These are phyloP conservation scores for Phymatocera aterrima DNA, from an alignment of 2,888 invertebrate genomes.

Conservation along the genomic window DNA sequence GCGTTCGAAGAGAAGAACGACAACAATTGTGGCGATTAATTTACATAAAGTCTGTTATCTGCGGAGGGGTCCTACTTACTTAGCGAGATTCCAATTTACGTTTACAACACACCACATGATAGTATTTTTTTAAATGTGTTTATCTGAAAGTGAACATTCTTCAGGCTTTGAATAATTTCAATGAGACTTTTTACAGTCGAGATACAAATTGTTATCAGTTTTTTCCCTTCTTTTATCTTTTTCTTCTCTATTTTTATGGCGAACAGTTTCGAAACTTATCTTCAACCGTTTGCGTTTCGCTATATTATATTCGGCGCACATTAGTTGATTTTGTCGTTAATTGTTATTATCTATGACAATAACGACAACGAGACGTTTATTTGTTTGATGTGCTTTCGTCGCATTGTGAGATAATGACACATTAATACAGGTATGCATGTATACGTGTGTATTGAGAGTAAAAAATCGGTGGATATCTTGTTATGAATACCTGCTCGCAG, in stretches of 20 bases:
- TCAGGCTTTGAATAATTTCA: not conserved
- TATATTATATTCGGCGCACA: too few species aligned
- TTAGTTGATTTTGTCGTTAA: not conserved
- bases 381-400: not conserved
- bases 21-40: not conserved
- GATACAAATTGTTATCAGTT: not conserved
- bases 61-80: not conserved
- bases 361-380: conserved; percentile 17
- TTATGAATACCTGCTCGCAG: not conserved
- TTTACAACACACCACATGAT: not conserved
- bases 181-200: not conserved
- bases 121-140: not conserved
- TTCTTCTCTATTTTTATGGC: not conserved
- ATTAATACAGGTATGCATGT: too few species aligned
- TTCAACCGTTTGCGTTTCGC: too few species aligned
- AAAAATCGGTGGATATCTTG: conserved; percentile 9
- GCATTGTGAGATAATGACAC: not conserved
- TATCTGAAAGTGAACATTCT: not conserved
- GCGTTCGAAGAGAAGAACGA: not conserved
- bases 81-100: not conserved
- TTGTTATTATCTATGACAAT: conserved; percentile 1
- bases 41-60: not conserved
- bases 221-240: not conserved
- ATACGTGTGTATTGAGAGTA: not conserved
- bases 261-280: not conserved